These are phyloP conservation scores for Oscarella lobularis DNA, from an alignment of 37 sponge, comb jelly and placozoan species.

Conservation along the genomic window DNA sequence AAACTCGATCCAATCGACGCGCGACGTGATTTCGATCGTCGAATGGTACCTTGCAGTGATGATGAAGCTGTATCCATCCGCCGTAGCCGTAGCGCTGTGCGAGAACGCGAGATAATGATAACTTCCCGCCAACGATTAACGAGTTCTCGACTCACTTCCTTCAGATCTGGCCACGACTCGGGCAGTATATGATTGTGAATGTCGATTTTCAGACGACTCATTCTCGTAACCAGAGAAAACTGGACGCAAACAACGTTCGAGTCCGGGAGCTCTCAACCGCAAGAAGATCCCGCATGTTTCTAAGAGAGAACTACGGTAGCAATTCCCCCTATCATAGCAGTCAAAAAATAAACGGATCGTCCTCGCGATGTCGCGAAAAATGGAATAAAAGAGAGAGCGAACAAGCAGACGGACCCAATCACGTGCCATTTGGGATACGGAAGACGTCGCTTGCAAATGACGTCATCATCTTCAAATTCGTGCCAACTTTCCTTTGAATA, in stretches of 20 bases:
- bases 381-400: background rate
- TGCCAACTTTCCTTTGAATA: background rate
- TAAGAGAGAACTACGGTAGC: no score
- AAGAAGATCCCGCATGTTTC: no score
- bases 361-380: background rate
- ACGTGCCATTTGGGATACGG: background rate
- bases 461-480: background rate
- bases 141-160: constrained; percentile 37
- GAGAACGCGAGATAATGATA: background rate
- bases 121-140: background rate
- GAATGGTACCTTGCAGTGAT: constrained; percentile 46
- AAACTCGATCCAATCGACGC: background rate
- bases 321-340: background rate
- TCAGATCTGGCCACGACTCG: constrained; percentile 78
- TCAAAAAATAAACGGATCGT: background rate
- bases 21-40: no score
- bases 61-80: constrained; percentile 86
- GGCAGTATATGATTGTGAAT: constrained; percentile 81
- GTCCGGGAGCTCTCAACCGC: no score
- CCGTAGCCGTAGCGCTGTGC: constrained; percentile 76
- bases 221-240: background rate
- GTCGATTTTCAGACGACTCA: constrained; percentile 44
- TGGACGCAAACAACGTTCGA: background rate
- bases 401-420: background rate
- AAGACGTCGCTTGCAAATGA: background rate